Conservation (phyloP, 2,113 vertebrate species). For the Periophthalmus modestus region DNA sequence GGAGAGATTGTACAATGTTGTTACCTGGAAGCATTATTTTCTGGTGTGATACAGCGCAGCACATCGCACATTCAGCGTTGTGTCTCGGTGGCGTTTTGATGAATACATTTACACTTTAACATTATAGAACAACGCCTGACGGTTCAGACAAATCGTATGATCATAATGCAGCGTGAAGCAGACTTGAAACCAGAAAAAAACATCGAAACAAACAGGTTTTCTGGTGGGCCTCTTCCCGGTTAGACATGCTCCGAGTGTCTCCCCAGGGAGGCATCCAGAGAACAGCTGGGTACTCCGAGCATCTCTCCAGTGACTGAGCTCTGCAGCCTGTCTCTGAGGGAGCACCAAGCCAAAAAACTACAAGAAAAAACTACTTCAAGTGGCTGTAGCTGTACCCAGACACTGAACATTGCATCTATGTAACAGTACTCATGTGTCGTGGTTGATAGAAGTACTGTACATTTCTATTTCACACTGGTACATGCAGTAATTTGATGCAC, state of each 20-base stretch:
- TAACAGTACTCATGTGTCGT: too few species aligned
- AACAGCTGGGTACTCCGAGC: not conserved
- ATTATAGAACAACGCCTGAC: conserved; percentile 34
- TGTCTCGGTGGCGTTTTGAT: conserved; percentile 55
- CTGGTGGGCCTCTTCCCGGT: not conserved
- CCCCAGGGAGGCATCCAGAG: not conserved
- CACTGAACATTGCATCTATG: too few species aligned
- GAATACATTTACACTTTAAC: conserved; percentile 33
- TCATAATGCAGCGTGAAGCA: not conserved
- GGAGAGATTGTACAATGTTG: conserved; percentile 31
- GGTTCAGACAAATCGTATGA: conserved; percentile 15
- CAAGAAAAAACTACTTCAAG: too few species aligned
- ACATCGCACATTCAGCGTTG: conserved; percentile 33
- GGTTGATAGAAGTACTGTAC: too few species aligned
- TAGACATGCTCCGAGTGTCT: not conserved
- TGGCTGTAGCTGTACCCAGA: too few species aligned
- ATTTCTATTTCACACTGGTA: too few species aligned
- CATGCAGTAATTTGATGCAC: too few species aligned
- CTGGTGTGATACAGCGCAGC: conserved; percentile 24
- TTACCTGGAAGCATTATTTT: conserved; percentile 44
- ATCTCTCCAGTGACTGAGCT: not conserved
- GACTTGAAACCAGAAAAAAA: not conserved
- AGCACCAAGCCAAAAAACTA: too few species aligned
- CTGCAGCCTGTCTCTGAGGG: too few species aligned
- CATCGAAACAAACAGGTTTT: not conserved